Conservation (phyloP, 2,888 invertebrate genomes). For the Unio pictorum region DNA sequence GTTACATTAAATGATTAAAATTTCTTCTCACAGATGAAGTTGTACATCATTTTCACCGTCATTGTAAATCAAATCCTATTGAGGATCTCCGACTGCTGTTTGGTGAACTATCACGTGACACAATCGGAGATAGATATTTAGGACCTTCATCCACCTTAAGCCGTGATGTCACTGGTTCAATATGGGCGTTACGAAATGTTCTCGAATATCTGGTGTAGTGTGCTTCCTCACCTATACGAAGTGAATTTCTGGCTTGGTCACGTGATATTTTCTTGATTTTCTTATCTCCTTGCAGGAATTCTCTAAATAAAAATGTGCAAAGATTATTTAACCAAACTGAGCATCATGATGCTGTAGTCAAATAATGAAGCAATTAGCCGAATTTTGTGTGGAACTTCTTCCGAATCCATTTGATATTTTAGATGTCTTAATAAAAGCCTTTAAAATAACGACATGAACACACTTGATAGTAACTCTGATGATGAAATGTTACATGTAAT, state of each 20-base stretch:
- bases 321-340: too few species aligned
- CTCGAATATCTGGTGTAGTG: conserved; percentile 51
- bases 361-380: too few species aligned
- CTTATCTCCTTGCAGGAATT: conserved; percentile 58
- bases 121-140: conserved; percentile 15
- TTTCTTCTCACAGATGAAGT: too few species aligned
- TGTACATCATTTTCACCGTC: too few species aligned
- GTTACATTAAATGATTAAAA: too few species aligned
- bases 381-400: too few species aligned
- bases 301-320: conserved; percentile 29
- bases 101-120: conserved; percentile 24
- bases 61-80: too few species aligned
- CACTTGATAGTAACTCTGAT: too few species aligned
- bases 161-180: conserved; percentile 48
- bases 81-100: conserved; percentile 32
- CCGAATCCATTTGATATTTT: not conserved
- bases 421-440: too few species aligned
- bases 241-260: conserved; percentile 37
- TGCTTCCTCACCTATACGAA: conserved; percentile 19
- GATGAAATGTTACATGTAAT: too few species aligned
- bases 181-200: conserved; percentile 53
- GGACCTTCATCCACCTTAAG: conserved; percentile 34
- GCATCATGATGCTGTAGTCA: too few species aligned
- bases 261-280: conserved; percentile 57
- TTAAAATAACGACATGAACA: too few species aligned